Evolutionary conservation across 2,797 vertebrate genomes (phyloP).

Genomic region (Trematomus bernacchii): DNA sequence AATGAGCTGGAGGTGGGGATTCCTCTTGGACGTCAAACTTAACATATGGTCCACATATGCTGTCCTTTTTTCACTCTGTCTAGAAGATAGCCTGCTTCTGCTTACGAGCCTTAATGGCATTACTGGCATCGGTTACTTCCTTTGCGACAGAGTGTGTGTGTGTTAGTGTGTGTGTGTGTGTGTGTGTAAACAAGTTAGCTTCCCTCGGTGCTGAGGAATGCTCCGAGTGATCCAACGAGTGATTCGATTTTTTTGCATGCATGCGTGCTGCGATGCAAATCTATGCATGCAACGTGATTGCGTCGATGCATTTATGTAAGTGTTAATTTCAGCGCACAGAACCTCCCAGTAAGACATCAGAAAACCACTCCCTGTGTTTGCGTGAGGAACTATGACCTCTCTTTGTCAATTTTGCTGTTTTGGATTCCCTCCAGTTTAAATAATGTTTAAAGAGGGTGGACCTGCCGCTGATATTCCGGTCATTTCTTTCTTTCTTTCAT

Average conservation of each 20-base stretch:
- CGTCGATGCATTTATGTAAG: neutral
- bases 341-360: constrained; percentile 22
- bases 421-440: constrained; percentile 71
- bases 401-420: constrained; percentile 68
- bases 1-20: constrained; percentile 11
- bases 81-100: constrained; percentile 21
- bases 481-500: constrained; percentile 43
- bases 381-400: constrained; percentile 66
- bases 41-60: constrained; percentile 27
- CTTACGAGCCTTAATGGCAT: constrained; percentile 19
- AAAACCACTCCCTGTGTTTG: constrained; percentile 61
- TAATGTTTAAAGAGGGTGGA: constrained; percentile 67
- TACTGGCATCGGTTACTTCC: constrained; percentile 10
- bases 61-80: neutral
- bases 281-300: neutral
- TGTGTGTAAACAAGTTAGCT: neutral
- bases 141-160: neutral
- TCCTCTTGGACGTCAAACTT: neutral
- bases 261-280: neutral
- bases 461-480: constrained; percentile 38
- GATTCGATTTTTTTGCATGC: constrained; percentile 19
- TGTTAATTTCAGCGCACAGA: constrained; percentile 18
- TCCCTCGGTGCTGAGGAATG: constrained; percentile 10
- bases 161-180: neutral
- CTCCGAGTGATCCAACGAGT: neutral